These are phyloP conservation scores for Eubasilissa regina DNA, from an alignment of 1,140 invertebrate genomes.

Conservation along the genomic window DNA sequence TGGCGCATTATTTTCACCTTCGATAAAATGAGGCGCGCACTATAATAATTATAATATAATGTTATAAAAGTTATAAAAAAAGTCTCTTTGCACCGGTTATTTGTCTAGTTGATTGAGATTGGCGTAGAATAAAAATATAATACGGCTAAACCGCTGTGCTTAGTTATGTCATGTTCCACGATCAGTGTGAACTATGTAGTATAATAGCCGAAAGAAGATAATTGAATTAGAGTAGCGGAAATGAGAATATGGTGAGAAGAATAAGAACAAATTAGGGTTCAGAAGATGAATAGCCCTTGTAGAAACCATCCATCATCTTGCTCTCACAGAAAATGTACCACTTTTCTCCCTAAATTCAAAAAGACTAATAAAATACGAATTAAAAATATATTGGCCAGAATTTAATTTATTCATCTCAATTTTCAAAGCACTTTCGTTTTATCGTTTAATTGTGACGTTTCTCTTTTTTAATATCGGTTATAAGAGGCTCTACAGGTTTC, in stretches of 20 bases:
- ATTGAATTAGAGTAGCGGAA: constrained; percentile 36
- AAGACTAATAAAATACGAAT: constrained; percentile 16
- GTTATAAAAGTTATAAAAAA: no score
- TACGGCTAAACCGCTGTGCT: no score
- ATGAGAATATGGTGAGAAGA: constrained; percentile 11
- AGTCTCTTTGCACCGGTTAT: no score
- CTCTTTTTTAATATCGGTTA: no score
- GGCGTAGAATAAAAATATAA: no score
- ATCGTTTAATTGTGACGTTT: not conserved
- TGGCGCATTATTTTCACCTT: no score
- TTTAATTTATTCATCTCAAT: constrained; percentile 7
- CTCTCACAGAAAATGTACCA: constrained; percentile 12
- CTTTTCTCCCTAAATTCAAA: constrained; percentile 8
- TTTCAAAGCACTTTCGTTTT: not conserved
- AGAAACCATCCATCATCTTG: constrained; percentile 38
- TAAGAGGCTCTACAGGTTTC: no score
- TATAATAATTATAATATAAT: no score
- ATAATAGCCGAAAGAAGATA: constrained; percentile 16
- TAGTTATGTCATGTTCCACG: no score
- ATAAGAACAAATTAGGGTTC: constrained; percentile 41
- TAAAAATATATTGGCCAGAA: not conserved
- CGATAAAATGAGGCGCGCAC: no score
- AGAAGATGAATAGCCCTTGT: constrained; percentile 30
- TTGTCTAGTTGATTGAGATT: no score
- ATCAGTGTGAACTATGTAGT: not conserved